Conservation (phyloP, 2,888 invertebrate genomes). For the Tipula confusa region DNA sequence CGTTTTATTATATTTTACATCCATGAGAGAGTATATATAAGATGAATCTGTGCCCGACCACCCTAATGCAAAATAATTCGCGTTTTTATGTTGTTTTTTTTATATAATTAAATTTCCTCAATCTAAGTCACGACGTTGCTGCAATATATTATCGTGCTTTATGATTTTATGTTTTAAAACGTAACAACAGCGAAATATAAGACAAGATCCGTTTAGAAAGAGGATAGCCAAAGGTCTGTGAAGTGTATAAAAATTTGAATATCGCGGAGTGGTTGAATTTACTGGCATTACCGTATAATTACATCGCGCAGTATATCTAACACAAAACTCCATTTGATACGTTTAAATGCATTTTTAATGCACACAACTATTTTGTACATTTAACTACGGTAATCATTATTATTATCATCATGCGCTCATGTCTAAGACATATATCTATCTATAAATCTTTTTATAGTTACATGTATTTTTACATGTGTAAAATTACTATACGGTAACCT, state of each 20-base stretch:
- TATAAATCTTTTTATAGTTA: not conserved
- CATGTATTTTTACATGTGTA: not conserved
- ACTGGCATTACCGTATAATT: not conserved
- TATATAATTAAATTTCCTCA: not conserved
- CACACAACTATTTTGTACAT: not conserved
- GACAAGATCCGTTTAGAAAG: not conserved
- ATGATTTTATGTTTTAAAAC: not conserved
- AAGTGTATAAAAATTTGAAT: not conserved
- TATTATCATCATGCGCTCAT: not conserved
- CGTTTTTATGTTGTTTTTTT: not conserved
- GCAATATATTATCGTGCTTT: not conserved
- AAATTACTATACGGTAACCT: not conserved
- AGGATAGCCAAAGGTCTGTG: not conserved
- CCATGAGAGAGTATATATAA: not conserved
- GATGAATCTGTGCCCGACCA: not conserved
- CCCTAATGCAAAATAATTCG: not conserved
- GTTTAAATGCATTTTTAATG: slow-evolving; percentile 9
- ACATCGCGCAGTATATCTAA: not conserved
- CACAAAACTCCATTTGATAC: not conserved
- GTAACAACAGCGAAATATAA: not conserved
- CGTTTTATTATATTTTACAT: not conserved
- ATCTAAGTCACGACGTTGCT: not conserved
- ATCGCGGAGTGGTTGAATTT: not conserved
- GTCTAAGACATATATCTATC: not conserved
- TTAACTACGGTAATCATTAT: slow-evolving; percentile 8